Percentiles rank a stretch among this genome's conserved stretches.
Evolutionary conservation across 2,113 vertebrate genomes (phyloP).

Genomic region (Oreochromis spilurus): DNA sequence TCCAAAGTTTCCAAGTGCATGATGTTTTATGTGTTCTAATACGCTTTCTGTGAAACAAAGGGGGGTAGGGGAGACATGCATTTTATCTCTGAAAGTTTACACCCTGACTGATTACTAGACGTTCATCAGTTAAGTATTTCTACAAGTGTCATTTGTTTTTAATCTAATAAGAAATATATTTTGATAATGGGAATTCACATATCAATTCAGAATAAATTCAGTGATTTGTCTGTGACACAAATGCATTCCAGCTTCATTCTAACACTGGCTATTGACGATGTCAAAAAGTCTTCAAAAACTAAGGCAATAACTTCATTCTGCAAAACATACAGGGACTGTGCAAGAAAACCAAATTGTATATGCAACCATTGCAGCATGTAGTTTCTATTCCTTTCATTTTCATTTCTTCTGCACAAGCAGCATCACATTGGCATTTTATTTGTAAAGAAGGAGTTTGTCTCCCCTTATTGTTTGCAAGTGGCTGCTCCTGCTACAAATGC

Average conservation of each 20-base stretch:
- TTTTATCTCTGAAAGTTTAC: slow-evolving; percentile 33
- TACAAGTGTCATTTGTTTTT: not conserved
- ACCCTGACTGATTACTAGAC: not conserved
- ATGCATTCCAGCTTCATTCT: not conserved
- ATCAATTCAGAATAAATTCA: not conserved
- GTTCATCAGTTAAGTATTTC: not conserved
- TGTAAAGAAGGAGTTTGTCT: not conserved
- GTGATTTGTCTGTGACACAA: not conserved
- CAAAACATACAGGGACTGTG: not conserved
- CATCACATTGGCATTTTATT: not conserved
- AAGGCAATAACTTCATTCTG: slow-evolving; percentile 15
- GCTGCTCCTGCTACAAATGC: not conserved
- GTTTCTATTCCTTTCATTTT: not conserved
- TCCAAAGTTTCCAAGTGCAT: slow-evolving; percentile 69
- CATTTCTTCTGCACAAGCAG: not conserved
- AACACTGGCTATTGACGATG: not conserved
- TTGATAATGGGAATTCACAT: slow-evolving; percentile 9
- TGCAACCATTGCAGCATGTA: slow-evolving; percentile 8
- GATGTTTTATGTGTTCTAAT: slow-evolving; percentile 44
- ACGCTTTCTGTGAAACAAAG: slow-evolving; percentile 26
- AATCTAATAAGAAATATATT: slow-evolving; percentile 4
- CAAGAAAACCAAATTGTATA: not conserved
- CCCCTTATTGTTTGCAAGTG: slow-evolving; percentile 23
- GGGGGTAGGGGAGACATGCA: not conserved
- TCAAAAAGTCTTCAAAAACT: not conserved